Conservation (phyloP, 2,113 vertebrate genomes). For the Fulica atra region DNA sequence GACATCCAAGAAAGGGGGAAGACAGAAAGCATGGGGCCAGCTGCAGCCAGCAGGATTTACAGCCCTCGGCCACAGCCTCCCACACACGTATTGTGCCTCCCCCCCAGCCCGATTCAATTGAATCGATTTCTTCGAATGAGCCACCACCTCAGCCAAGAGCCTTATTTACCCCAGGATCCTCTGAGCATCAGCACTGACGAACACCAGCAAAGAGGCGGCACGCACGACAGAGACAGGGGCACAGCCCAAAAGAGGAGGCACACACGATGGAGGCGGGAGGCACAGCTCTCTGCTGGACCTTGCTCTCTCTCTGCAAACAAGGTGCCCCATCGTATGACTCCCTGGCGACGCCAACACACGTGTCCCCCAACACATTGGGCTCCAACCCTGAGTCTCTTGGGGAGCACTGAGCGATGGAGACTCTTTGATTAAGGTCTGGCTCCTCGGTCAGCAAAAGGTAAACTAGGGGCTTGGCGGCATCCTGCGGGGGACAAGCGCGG, state of each 20-base stretch:
- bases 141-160: not conserved
- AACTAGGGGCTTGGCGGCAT: not conserved
- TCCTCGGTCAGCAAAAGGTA: not conserved
- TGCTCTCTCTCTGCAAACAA: not conserved
- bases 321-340: not conserved
- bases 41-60: not conserved
- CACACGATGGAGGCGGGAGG: accelerated
- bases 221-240: not conserved
- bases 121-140: not conserved
- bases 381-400: accelerated
- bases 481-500: accelerated
- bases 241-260: not conserved
- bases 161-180: not conserved
- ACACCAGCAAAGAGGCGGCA: not conserved
- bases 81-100: not conserved
- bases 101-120: not conserved
- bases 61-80: not conserved
- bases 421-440: not conserved
- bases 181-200: not conserved
- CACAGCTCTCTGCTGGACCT: not conserved
- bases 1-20: not conserved
- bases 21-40: not conserved
- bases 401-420: not conserved
- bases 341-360: accelerated
- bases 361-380: not conserved